Evolutionary conservation across 2,113 vertebrate species (phyloP), one percentile per base, ranked within the genome.

Genomic region (Podocnemis expansa): DNA sequence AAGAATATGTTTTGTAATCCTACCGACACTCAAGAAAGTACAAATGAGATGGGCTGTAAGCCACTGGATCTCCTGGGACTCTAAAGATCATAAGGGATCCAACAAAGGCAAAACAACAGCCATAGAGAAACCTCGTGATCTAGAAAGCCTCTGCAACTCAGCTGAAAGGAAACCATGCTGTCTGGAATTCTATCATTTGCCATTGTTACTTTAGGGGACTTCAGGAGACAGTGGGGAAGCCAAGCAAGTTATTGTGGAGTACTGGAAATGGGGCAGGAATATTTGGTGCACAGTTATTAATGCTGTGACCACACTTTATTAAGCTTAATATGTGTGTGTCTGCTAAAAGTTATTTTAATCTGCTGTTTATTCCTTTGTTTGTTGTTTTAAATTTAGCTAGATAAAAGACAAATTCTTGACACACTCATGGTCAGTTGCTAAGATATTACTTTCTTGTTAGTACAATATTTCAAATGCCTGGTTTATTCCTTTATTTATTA

Each of bases 341-440:
- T 83, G 70, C 91, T 85, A 82, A 89, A 47, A 92, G 49, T 70
- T 81, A 87, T 83, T 94, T 94, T 89, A 93, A 92, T 91, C 79
- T 78, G 49, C 0, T 89, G 41, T 79, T 87, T 93, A 85, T 80
- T 78, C 47, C 31, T 92, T 93, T 96, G 70, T 85, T 94, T 92
- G 88, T 87, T 78, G 29, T 27, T 96, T 91, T 90, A 88, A 92
- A 91, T 96, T 93, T 87, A 91, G 76, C 55, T 83, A 56, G 87
- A 80, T 81, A 87, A 63, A 78, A 38, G 11, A 89, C 93, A 94
- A 87, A 34, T 41, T 21, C 84, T 88, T 80, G 79, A 91, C 94
- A 67, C 58, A 91, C 51, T 79, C 81, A 95, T 92, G 85, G 43
- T 14, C 92, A 96, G 89, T 70, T 93, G 52, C 45, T 94, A 8